These are phyloP conservation scores for Calyptommatus sinebrachiatus DNA, from an alignment of 2,113 vertebrate species.

Conservation along the genomic window DNA sequence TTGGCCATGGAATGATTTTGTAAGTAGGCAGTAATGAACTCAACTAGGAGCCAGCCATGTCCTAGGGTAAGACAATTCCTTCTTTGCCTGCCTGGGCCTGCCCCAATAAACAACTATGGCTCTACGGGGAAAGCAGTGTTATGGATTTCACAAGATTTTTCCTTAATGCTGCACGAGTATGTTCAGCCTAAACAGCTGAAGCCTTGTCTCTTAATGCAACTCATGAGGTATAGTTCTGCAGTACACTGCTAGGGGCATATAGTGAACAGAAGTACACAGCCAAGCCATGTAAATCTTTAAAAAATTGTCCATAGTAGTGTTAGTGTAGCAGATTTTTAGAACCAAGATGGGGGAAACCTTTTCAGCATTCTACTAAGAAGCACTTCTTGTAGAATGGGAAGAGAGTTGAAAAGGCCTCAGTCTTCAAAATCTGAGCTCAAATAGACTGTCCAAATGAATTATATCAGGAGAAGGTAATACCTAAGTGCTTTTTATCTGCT, in stretches of 20 bases:
- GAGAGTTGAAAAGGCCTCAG: no score
- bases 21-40: slow-evolving; percentile 50
- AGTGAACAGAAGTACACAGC: no score
- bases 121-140: not conserved
- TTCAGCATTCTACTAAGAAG: no score
- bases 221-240: not conserved
- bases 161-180: not conserved
- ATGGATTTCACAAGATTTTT: slow-evolving; percentile 21
- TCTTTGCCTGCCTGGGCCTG: slow-evolving; percentile 50
- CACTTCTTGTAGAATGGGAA: no score
- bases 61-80: slow-evolving; percentile 68
- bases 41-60: slow-evolving; percentile 62
- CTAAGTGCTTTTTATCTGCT: no score
- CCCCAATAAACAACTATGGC: slow-evolving; percentile 58
- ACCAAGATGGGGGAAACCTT: no score
- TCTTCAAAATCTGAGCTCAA: no score
- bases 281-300: no score
- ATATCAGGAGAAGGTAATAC: no score
- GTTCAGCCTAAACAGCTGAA: not conserved
- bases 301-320: no score
- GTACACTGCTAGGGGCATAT: fast-evolving
- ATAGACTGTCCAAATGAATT: no score
- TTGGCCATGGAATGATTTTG: slow-evolving; percentile 55
- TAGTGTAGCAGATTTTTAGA: no score
- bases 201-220: not conserved